These are phyloP conservation scores for Drosophila bipectinata DNA, from an alignment of 1,140 invertebrate species.

Conservation along the genomic window DNA sequence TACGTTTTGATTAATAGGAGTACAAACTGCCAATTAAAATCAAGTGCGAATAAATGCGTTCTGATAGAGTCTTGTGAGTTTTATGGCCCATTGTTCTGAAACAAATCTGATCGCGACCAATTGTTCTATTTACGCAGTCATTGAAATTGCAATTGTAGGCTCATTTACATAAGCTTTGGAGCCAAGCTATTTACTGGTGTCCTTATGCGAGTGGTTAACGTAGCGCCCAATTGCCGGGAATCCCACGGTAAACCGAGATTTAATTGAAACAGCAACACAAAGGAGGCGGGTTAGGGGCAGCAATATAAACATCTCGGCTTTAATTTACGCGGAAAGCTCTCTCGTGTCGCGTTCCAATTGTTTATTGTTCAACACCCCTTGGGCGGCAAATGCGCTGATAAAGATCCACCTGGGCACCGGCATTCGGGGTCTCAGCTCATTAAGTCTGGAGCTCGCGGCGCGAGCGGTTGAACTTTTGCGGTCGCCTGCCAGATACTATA, in stretches of 20 bases:
- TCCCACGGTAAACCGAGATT: slow-evolving; percentile 13
- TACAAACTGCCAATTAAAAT: slow-evolving; percentile 34
- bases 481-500: slow-evolving; percentile 21
- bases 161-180: background rate
- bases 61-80: slow-evolving; percentile 14
- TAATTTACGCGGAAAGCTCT: slow-evolving; percentile 29
- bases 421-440: slow-evolving; percentile 13
- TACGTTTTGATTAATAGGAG: slow-evolving; percentile 11
- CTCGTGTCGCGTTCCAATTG: slow-evolving; percentile 37
- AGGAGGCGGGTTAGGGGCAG: background rate
- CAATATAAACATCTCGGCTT: slow-evolving; percentile 12
- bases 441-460: slow-evolving; percentile 16
- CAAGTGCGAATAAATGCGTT: slow-evolving; percentile 22
- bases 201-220: background rate
- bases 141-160: slow-evolving; percentile 7
- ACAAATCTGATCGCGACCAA: slow-evolving; percentile 23
- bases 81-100: slow-evolving; percentile 14
- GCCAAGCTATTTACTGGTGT: background rate
- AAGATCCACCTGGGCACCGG: slow-evolving; percentile 21
- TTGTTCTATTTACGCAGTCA: slow-evolving; percentile 26
- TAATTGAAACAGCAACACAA: background rate
- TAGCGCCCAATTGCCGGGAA: slow-evolving; percentile 17
- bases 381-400: slow-evolving; percentile 13
- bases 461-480: slow-evolving; percentile 26
- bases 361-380: slow-evolving; percentile 9